Base-by-base conservation (phyloP, 1,140 invertebrate species). In the Drosophila neocordata region DNA sequence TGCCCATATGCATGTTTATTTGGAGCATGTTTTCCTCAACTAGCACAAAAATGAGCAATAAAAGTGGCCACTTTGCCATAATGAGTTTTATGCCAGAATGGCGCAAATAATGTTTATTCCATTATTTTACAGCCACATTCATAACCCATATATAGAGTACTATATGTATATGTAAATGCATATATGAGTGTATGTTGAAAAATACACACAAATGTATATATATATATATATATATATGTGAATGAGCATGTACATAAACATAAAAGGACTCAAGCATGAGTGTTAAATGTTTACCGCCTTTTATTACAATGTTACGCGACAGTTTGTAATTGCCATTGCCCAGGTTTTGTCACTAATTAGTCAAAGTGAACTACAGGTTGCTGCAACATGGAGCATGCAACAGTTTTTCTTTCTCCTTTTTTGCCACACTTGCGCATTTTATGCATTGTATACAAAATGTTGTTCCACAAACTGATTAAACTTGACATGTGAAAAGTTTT, bases 401-500 rank as follows among this genome's bases (percentile, higher is more conserved):
- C 53, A 56, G 27, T 56, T 56, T 55, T 13, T 55, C 6, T 56
- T 34, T 27, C 5, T 8, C 22, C 22, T 24, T 24, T 18, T 18
- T 24, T n/a, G 18, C 7, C 13, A 1, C 27, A 56, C 13, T 34
- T 15, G 12, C n/a, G 13, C 22, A 15, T 56, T 27, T 15, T 56
- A 20, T 48, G 8, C 63, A 87, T 78, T 81, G 70, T 85, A 71
- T 87, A 69, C n/a, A 48, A 20, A 48, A 48, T 48, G 78, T 52
- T 82, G 59, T 13, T 31, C n/a, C 71, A 48, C 15, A 18, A 78
- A 79, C 83, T 88, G 68, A 82, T 85, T 87, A 85, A 81, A 87
- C 67, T 64, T 77, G 44, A 48, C 41, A 48, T 48, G 41, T 20
- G 15, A 48, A 48, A 48, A 48, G 15, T 48, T n/a, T n/a, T 48